Evolutionary conservation across 2,797 vertebrate genomes (phyloP), one percentile per base, ranked within the genome.

Genomic region (Morus bassanus): DNA sequence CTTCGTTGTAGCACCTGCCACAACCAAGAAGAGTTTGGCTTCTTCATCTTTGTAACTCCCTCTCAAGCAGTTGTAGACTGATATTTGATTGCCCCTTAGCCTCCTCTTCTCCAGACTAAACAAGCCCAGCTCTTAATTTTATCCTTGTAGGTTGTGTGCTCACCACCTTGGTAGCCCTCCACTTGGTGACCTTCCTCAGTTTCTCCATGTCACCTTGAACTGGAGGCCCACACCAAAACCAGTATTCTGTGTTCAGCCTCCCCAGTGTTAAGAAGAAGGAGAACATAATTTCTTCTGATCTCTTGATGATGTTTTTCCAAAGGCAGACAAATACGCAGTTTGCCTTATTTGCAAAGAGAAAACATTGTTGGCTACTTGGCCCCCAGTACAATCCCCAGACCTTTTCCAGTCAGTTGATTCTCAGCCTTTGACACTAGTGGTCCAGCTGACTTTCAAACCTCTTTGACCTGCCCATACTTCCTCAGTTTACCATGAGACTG

Each of bases 61-160:
- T 39, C 41, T 68, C 33, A 74, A 39, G 21, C 18, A 60, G 15
- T 22, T 45, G 9, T 50, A 91, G 54, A 22, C 25, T 64, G 22
- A 39, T 35, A 69, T 39, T 59, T 50, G 30, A 35, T 74, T 65
- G 37, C 9, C 13, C 12, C 23, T 69, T 56, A 35, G 17, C 30
- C 16, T 56, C 35, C 45, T 50, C 22, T 85, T 77, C 45, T 46
- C 10, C 18, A 48, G 28, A 18, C 25, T 73, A 72, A 53, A 85
- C 27, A 51, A 54, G 15, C 4, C 24, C n/a, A 83, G 30, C 4
- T 61, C 14, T 82, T 17, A 60, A 3, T 27, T 0, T 0, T 18
- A 41, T 89, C 37, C 23, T 27, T 69, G 25, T 27, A 60, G 24
- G 24, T 60, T 45, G 8, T 19, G 27, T 46, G 51, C 35, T 89